A percentile compares a stretch with the other conserved stretches of the same genome.
Conservation (phyloP, 2,888 invertebrate species). For the Stenotaenia linearis region DNA sequence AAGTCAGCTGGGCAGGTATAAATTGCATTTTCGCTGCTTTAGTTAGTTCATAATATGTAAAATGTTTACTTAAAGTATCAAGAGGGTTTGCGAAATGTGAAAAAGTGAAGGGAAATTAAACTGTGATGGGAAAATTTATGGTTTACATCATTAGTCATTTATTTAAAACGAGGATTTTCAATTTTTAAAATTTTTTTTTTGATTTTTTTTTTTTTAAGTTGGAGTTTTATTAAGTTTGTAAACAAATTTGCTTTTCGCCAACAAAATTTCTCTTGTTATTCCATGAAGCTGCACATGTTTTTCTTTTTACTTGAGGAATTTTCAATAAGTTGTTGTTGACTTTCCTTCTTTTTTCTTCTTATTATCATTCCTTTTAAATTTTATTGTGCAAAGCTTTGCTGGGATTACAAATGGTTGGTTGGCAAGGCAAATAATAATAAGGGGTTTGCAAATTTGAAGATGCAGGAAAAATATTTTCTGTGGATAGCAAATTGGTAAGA, state of each 20-base stretch:
- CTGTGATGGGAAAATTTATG: neutral
- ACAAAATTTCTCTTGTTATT: neutral
- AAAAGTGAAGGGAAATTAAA: neutral
- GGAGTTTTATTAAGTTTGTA: neutral
- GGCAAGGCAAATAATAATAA: neutral
- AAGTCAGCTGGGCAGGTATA: slow-evolving; percentile 1
- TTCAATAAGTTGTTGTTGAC: neutral
- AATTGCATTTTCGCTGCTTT: neutral
- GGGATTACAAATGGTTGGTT: neutral
- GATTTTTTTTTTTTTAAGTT: neutral
- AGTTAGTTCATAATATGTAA: neutral
- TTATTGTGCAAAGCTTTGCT: neutral
- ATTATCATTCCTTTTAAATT: neutral
- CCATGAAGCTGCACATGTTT: neutral
- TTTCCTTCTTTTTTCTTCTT: neutral
- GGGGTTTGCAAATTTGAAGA: neutral
- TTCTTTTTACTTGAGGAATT: neutral
- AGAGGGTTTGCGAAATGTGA: too few species aligned
- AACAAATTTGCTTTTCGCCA: neutral
- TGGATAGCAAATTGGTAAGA: neutral
- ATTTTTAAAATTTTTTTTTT: too few species aligned
- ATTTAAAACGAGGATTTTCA: too few species aligned
- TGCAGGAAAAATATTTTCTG: neutral
- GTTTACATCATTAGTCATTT: neutral
- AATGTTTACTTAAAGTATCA: neutral